Percentiles rank a stretch among this genome's conserved stretches.
Conservation (phyloP, 2,797 vertebrate species). For the Rhinophrynus dorsalis region DNA sequence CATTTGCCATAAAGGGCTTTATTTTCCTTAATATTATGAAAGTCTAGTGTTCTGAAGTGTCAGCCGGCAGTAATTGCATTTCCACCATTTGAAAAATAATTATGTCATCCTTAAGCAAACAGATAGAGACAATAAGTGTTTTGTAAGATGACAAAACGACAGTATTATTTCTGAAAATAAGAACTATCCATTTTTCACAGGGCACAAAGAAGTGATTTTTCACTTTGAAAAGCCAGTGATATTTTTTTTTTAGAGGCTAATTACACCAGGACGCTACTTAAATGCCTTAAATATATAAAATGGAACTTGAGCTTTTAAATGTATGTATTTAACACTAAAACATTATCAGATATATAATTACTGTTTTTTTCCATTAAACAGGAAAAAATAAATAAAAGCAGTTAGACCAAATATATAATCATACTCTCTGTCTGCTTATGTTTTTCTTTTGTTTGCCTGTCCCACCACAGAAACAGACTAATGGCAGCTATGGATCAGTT, state of each 20-base stretch:
- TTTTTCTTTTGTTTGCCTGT: background rate
- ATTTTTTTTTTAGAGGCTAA: conserved; percentile 7
- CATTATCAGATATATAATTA: background rate
- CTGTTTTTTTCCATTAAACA: conserved; percentile 22
- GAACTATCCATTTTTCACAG: conserved; percentile 25
- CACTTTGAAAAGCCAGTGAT: conserved; percentile 7
- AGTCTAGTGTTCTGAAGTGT: background rate
- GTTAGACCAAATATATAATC: background rate
- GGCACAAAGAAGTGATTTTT: conserved; percentile 27
- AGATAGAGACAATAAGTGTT: conserved; percentile 38
- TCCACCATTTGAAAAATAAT: conserved; percentile 27
- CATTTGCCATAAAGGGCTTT: background rate
- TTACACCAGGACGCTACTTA: conserved; percentile 11
- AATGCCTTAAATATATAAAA: conserved; percentile 14
- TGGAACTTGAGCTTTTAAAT: background rate
- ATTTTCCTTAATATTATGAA: background rate
- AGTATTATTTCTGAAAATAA: conserved; percentile 15
- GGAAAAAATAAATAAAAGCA: background rate
- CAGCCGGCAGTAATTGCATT: conserved; percentile 24
- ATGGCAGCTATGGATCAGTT: too few relatives aligned
- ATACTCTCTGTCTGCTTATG: background rate
- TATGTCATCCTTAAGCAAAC: conserved; percentile 21
- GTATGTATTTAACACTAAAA: background rate
- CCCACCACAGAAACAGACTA: too few relatives aligned
- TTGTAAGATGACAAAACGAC: conserved; percentile 37